phyloP scores from a whole-genome alignment of 2,113 vertebrate species.

The Cercopithecus mona region DNA sequence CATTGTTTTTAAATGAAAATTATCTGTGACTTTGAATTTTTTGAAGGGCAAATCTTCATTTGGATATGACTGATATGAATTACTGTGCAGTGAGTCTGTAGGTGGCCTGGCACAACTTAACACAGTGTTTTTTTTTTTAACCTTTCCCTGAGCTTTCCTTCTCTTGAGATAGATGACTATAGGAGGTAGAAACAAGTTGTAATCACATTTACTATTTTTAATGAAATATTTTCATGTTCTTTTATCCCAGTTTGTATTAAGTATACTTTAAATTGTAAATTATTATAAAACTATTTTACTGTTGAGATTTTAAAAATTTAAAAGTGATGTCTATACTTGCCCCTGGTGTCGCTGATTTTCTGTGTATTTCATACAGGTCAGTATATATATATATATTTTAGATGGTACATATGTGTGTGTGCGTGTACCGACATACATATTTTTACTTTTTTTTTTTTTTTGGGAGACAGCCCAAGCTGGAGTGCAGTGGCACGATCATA shows the following conservation, averaged over 20 bases:
- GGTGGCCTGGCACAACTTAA: background rate
- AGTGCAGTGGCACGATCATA: background rate
- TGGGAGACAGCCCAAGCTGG: background rate
- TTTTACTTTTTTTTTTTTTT: background rate
- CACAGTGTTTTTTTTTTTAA: background rate
- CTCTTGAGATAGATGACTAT: background rate
- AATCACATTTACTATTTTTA: background rate
- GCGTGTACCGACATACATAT: too few species aligned
- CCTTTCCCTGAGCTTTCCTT: background rate
- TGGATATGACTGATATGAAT: background rate
- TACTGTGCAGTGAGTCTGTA: background rate
- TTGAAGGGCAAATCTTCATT: background rate
- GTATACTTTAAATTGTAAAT: background rate
- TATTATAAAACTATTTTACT: background rate
- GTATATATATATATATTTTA: background rate
- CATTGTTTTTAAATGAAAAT: background rate
- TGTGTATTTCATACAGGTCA: background rate
- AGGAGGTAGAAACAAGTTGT: background rate
- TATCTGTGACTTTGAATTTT: background rate
- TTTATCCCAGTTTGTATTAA: background rate
- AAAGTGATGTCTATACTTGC: background rate
- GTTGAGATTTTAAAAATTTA: background rate
- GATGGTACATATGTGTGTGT: background rate
- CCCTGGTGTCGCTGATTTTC: background rate
- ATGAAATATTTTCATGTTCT: background rate